These are phyloP conservation scores for Pollimyrus isidori DNA, from an alignment of 2,113 vertebrate species.

Conservation along the genomic window DNA sequence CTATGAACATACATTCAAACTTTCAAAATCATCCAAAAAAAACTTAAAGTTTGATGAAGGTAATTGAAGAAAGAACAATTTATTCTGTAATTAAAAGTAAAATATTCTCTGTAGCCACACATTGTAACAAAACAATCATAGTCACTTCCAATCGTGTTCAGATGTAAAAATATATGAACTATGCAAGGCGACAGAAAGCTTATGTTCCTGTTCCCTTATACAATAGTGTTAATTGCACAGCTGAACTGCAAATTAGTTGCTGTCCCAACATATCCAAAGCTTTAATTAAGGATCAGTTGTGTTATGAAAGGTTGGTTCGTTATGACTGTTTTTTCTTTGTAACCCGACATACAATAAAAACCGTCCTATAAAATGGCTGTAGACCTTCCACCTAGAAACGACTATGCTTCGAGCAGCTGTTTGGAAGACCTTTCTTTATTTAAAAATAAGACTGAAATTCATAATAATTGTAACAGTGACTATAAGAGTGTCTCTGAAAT, in stretches of 20 bases:
- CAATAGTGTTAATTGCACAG: background rate
- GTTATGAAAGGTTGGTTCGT: background rate
- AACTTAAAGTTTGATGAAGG: background rate
- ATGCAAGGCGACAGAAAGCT: background rate
- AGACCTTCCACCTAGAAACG: background rate
- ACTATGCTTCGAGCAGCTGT: background rate
- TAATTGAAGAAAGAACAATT: background rate
- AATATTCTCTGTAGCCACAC: background rate
- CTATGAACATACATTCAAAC: background rate
- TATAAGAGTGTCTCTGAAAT: background rate
- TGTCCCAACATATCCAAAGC: background rate
- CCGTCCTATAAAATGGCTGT: background rate
- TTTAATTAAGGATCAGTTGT: conserved; percentile 20
- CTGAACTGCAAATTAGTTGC: background rate
- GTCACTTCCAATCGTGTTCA: background rate
- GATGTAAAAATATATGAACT: background rate
- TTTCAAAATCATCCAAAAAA: background rate
- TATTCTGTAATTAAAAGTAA: background rate
- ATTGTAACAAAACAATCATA: background rate
- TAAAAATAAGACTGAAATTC: background rate
- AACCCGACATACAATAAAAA: background rate
- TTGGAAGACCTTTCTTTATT: conserved; percentile 19
- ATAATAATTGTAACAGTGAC: background rate
- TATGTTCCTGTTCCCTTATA: background rate
- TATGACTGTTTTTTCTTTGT: background rate